Evolutionary conservation across 2,113 vertebrate genomes (phyloP).

Genomic region (Ailuropoda melanoleuca): DNA sequence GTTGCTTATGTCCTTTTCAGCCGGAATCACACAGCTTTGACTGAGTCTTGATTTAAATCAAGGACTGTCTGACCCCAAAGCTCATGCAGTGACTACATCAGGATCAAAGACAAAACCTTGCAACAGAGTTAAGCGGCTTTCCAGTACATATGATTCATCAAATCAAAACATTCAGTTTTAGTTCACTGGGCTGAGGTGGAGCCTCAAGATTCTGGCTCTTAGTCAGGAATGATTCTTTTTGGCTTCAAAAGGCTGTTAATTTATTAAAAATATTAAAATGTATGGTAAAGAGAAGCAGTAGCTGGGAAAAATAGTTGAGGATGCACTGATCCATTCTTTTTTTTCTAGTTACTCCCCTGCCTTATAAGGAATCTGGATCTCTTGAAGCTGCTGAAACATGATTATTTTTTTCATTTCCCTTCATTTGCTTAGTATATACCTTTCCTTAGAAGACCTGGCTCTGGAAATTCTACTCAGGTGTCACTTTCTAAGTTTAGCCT

Average conservation of each 20-base stretch:
- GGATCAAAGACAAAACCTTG: background rate
- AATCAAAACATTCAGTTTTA: background rate
- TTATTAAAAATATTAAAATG: conserved; percentile 11
- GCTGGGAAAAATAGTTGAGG: background rate
- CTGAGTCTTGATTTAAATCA: background rate
- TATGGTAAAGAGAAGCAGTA: background rate
- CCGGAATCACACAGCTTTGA: background rate
- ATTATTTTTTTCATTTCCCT: background rate
- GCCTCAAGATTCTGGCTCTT: background rate
- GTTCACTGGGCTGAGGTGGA: background rate
- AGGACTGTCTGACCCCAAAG: background rate
- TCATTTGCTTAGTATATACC: background rate
- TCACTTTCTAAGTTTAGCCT: background rate
- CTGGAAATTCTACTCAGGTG: background rate
- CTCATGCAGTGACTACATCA: background rate
- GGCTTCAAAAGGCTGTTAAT: background rate
- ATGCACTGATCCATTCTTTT: background rate
- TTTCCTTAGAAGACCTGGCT: background rate
- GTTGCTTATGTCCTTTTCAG: background rate
- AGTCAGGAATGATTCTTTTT: background rate
- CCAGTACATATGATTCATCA: background rate
- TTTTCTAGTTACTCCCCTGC: no score
- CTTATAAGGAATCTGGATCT: background rate
- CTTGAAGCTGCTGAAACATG: background rate
- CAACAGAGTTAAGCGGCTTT: background rate